These are phyloP conservation scores for Lineus longissimus DNA, from an alignment of 1,140 invertebrate genomes.

Conservation along the genomic window DNA sequence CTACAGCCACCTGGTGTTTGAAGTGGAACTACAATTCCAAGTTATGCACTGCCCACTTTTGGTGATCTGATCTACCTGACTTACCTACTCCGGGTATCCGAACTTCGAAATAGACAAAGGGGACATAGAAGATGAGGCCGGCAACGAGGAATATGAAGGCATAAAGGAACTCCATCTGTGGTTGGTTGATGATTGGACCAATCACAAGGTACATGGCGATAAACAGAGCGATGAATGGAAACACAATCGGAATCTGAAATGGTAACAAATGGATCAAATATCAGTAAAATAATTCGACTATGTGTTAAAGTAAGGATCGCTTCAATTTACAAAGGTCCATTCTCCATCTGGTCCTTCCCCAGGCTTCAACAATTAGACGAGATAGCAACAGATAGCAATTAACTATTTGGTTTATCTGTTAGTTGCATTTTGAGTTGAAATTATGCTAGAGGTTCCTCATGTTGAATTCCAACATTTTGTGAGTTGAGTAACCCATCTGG, in stretches of 20 bases:
- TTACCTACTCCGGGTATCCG: constrained; percentile 48
- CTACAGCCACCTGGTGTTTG: no score
- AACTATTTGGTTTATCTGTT: no score
- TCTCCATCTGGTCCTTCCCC: not conserved
- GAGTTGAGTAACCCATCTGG: no score
- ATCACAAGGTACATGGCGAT: constrained; percentile 72
- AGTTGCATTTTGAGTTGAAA: no score
- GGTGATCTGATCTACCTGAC: no score
- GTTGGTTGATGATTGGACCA: constrained; percentile 73
- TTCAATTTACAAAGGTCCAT: not conserved
- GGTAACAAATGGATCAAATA: constrained; percentile 15
- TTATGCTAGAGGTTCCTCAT: no score
- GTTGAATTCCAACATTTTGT: no score
- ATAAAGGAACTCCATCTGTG: constrained; percentile 73
- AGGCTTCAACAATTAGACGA: not conserved
- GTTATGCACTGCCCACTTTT: no score
- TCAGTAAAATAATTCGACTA: not conserved
- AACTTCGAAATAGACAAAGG: constrained; percentile 71
- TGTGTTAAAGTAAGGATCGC: not conserved
- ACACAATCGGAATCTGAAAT: constrained; percentile 70
- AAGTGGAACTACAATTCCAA: no score
- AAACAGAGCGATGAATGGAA: constrained; percentile 71
- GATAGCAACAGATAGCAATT: not conserved
- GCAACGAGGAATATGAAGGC: constrained; percentile 69
- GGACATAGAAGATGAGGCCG: constrained; percentile 70